phyloP scores from a whole-genome alignment of 1,140 invertebrate species.

The Penaeus japonicus region DNA sequence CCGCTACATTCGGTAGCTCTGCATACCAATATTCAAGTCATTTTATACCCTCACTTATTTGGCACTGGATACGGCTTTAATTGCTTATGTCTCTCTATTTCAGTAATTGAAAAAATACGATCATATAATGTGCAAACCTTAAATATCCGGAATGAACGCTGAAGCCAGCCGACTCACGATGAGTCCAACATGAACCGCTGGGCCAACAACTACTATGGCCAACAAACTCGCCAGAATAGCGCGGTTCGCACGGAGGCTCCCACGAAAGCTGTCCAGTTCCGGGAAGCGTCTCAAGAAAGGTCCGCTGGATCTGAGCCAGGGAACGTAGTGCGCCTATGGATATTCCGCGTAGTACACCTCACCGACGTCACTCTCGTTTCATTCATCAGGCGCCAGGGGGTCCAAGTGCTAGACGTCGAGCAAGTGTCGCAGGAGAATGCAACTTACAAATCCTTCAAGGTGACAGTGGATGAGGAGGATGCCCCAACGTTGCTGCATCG shows the following conservation, averaged over 20 bases:
- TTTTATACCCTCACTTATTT: no score
- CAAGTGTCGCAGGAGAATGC: conserved; percentile 6
- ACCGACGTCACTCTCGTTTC: conserved; percentile 31
- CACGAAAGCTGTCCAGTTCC: not conserved
- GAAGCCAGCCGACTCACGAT: not conserved
- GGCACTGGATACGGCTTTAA: no score
- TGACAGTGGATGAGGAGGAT: conserved; percentile 24
- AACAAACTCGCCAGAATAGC: not conserved
- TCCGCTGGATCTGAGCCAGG: not conserved
- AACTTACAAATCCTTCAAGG: conserved; percentile 28
- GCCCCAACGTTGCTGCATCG: not conserved
- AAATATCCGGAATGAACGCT: not conserved
- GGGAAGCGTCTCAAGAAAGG: not conserved
- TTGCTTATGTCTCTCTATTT: no score
- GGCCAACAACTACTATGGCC: conserved; percentile 13
- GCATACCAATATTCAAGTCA: no score
- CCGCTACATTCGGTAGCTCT: no score
- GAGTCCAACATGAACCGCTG: conserved; percentile 18
- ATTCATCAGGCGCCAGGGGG: conserved; percentile 17
- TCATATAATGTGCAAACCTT: not conserved
- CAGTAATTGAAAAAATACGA: no score
- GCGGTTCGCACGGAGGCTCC: no score
- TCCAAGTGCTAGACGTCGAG: conserved; percentile 20
- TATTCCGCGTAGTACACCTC: conserved; percentile 42
- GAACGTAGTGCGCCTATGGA: not conserved